Percentiles rank a stretch among this genome's conserved stretches.
Evolutionary conservation across 1,140 invertebrate species (phyloP).

Genomic region (Diploscapter pachys): DNA sequence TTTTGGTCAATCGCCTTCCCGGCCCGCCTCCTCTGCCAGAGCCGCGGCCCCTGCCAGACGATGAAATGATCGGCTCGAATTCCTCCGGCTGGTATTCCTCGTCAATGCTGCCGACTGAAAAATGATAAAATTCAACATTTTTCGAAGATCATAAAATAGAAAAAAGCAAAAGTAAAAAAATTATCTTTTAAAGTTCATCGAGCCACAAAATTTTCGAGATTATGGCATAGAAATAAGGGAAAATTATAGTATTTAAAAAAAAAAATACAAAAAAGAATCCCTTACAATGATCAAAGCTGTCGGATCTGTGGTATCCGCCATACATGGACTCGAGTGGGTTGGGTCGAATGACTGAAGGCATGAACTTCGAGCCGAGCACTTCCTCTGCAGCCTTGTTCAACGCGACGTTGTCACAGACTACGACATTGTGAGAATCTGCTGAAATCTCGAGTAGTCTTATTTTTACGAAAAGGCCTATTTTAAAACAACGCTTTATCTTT

Average conservation of each 20-base stretch:
- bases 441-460: no score
- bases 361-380: conserved; percentile 34
- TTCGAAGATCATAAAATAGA: no score
- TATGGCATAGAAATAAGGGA: background rate
- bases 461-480: no score
- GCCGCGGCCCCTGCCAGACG: conserved; percentile 16
- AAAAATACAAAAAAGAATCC: background rate
- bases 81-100: conserved; percentile 13
- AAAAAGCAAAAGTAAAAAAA: no score
- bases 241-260: no score
- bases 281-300: conserved; percentile 31
- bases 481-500: no score
- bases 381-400: conserved; percentile 26
- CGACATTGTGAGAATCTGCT: conserved; percentile 2
- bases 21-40: conserved; percentile 16
- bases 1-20: conserved; percentile 17
- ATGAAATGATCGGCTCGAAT: background rate
- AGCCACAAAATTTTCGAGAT: background rate
- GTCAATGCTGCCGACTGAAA: conserved; percentile 12
- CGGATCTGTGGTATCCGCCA: background rate
- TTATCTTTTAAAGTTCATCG: no score
- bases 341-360: conserved; percentile 17
- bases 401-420: conserved; percentile 24
- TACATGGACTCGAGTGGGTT: conserved; percentile 2
- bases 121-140: background rate